Conservation (phyloP, 2,888 invertebrate species). For the Eilema caniola region DNA sequence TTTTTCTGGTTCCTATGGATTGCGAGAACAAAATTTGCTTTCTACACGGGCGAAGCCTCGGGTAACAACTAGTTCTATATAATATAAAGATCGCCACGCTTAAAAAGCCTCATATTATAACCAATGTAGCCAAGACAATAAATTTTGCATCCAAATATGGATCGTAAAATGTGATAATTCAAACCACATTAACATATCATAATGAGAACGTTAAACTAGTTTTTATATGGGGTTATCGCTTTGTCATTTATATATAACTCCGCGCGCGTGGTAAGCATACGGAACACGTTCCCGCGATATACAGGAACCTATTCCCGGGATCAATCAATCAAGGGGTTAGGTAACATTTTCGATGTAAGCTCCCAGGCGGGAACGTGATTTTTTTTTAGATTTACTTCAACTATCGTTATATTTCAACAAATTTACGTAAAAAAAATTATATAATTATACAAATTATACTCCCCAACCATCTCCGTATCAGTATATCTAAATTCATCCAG, state of each 20-base stretch:
- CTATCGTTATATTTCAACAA: neutral
- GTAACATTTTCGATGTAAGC: too few species aligned
- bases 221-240: slow-evolving; percentile 21
- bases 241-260: slow-evolving; percentile 22
- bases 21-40: too few species aligned
- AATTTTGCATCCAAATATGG: slow-evolving; percentile 39
- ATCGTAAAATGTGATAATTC: slow-evolving; percentile 26
- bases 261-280: neutral
- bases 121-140: slow-evolving; percentile 27
- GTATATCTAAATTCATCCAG: neutral
- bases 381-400: neutral
- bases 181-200: slow-evolving; percentile 40
- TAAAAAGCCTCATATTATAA: slow-evolving; percentile 11
- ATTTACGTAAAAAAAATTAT: too few species aligned
- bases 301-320: neutral
- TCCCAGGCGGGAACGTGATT: neutral
- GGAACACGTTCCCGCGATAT: too few species aligned
- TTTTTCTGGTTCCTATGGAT: too few species aligned
- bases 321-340: neutral
- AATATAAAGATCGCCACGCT: slow-evolving; percentile 26
- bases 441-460: too few species aligned
- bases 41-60: too few species aligned
- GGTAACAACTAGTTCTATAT: slow-evolving; percentile 5
- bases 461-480: too few species aligned
- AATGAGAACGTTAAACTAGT: slow-evolving; percentile 45